Evolutionary conservation across 2,888 invertebrate genomes (phyloP).

Genomic region (Nematopogon swammerdamellus): DNA sequence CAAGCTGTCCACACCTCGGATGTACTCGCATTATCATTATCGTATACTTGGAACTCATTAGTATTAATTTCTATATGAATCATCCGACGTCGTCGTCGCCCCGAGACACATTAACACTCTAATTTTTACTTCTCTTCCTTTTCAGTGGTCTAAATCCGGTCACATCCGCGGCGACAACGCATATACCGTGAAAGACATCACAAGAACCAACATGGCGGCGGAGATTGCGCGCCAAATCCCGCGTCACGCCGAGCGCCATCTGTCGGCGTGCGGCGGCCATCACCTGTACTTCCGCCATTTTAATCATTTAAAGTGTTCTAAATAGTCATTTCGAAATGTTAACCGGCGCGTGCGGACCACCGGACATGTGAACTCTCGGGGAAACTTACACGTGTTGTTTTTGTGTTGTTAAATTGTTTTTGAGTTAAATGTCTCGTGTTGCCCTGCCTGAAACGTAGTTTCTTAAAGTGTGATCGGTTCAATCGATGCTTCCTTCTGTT

Average conservation of each 20-base stretch:
- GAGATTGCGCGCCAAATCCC: slow-evolving; percentile 37
- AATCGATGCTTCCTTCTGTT: not conserved
- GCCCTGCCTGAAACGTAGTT: slow-evolving; percentile 6
- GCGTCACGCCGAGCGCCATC: slow-evolving; percentile 31
- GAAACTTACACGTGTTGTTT: slow-evolving; percentile 12
- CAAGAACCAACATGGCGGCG: slow-evolving; percentile 35
- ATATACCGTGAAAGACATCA: slow-evolving; percentile 42
- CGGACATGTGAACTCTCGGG: slow-evolving; percentile 33
- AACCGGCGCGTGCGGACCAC: slow-evolving; percentile 25
- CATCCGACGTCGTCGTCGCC: not conserved
- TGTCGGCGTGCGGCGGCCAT: slow-evolving; percentile 24
- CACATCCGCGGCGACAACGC: slow-evolving; percentile 20
- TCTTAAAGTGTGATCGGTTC: not conserved
- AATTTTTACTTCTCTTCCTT: slow-evolving; percentile 24
- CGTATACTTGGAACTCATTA: not conserved
- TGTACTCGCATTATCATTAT: not conserved
- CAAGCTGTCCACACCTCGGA: not conserved
- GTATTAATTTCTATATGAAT: slow-evolving; percentile 1
- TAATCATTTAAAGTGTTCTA: slow-evolving; percentile 32
- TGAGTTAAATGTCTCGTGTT: slow-evolving; percentile 33
- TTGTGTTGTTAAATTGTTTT: slow-evolving; percentile 18
- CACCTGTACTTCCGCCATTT: slow-evolving; percentile 25
- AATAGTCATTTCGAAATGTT: slow-evolving; percentile 38
- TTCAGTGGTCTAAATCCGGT: slow-evolving; percentile 39
- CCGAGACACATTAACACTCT: not conserved